Conservation (phyloP, 2,888 invertebrate genomes). For the Stenodema calcarata region DNA sequence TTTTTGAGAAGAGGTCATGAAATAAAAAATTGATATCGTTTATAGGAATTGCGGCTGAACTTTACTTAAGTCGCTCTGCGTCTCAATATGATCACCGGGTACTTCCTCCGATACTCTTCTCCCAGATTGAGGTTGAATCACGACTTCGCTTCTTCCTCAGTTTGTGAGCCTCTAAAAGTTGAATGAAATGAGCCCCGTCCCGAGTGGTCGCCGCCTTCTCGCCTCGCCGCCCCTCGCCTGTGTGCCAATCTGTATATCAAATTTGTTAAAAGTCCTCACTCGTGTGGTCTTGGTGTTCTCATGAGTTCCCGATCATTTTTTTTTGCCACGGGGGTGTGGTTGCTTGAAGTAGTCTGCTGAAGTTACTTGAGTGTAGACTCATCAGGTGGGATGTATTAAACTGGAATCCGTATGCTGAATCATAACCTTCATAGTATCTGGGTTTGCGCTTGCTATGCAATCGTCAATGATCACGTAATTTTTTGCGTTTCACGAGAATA, state of each 20-base stretch:
- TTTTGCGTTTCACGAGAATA: too few species aligned
- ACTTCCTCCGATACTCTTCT: constrained; percentile 31
- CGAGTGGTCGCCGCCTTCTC: constrained; percentile 35
- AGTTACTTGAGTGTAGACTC: too few species aligned
- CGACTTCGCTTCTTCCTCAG: constrained; percentile 32
- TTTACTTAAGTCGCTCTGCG: constrained; percentile 52
- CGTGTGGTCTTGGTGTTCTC: background rate
- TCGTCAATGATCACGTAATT: too few species aligned
- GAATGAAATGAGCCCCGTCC: constrained; percentile 40
- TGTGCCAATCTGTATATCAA: background rate
- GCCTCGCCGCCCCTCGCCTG: constrained; percentile 38
- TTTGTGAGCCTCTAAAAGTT: constrained; percentile 41
- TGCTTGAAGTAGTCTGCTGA: too few species aligned
- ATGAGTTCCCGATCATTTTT: background rate
- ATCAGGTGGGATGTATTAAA: too few species aligned
- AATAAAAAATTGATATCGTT: constrained; percentile 52
- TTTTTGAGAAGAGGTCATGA: constrained; percentile 37
- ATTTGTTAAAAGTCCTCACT: background rate
- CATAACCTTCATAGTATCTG: too few species aligned
- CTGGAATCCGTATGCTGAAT: too few species aligned
- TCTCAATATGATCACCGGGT: constrained; percentile 42
- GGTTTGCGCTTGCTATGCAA: too few species aligned
- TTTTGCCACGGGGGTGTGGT: background rate
- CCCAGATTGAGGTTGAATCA: constrained; percentile 42
- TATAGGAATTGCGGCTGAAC: constrained; percentile 58